Conservation (phyloP, 2,888 invertebrate genomes). For the Drosophila mettleri region DNA sequence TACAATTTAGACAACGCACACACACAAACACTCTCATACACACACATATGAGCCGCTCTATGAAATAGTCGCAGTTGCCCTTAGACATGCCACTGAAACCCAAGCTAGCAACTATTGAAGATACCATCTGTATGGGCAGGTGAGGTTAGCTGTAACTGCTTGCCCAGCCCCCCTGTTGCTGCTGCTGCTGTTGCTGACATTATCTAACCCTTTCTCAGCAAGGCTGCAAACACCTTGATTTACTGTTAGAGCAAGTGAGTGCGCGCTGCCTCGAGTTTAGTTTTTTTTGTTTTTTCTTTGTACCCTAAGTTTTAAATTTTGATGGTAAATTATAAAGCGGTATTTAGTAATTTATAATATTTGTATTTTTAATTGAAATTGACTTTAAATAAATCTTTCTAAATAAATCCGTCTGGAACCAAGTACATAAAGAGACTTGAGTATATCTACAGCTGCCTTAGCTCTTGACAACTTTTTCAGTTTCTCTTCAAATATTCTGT, state of each 20-base stretch:
- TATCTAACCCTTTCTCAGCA: slow-evolving; percentile 16
- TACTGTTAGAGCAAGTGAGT: slow-evolving; percentile 32
- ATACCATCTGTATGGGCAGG: slow-evolving; percentile 13
- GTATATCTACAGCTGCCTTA: not conserved
- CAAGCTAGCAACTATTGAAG: slow-evolving; percentile 43
- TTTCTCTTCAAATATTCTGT: too few relatives aligned
- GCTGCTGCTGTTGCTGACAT: slow-evolving; percentile 3
- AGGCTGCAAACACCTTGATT: slow-evolving; percentile 19
- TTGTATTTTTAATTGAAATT: not conserved
- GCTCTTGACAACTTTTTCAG: not conserved
- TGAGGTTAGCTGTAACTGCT: not conserved
- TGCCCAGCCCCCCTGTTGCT: not conserved
- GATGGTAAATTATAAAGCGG: not conserved
- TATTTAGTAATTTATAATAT: too few relatives aligned
- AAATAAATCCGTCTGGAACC: not conserved
- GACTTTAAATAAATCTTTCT: not conserved
- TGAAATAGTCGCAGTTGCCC: slow-evolving; percentile 59
- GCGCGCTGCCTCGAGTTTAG: slow-evolving; percentile 10
- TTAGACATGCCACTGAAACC: slow-evolving; percentile 70
- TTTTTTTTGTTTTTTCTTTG: not conserved
- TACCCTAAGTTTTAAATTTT: not conserved
- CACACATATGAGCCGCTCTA: slow-evolving; percentile 17
- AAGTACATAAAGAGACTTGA: not conserved
- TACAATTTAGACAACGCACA: slow-evolving; percentile 66
- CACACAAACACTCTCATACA: slow-evolving; percentile 19